Evolutionary conservation across 2,113 vertebrate genomes (phyloP).

Genomic region (Nerophis ophidion): DNA sequence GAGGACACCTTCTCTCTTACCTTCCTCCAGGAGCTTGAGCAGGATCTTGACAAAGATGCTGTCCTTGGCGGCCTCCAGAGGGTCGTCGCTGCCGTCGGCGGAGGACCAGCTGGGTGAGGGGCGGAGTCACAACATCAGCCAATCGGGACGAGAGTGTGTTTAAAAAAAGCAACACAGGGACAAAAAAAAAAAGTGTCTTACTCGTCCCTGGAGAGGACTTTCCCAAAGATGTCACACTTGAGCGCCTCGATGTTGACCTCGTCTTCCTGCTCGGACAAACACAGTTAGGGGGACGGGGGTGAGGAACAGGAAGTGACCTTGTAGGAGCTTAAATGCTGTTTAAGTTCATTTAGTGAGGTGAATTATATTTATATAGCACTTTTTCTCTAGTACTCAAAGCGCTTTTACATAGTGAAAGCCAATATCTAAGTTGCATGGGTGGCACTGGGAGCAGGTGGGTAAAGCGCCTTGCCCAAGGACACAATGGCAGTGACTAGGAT

Average conservation of each 20-base stretch:
- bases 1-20: background rate
- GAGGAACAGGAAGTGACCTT: too few relatives aligned
- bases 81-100: conserved; percentile 84
- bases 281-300: too few relatives aligned
- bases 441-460: too few relatives aligned
- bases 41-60: conserved; percentile 93
- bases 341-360: too few relatives aligned
- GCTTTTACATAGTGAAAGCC: too few relatives aligned
- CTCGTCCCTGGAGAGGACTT: conserved; percentile 85
- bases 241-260: conserved; percentile 74
- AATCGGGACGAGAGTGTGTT: too few relatives aligned
- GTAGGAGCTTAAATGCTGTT: too few relatives aligned
- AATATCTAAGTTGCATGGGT: too few relatives aligned
- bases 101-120: conserved; percentile 78
- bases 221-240: conserved; percentile 88
- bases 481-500: too few relatives aligned
- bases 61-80: conserved; percentile 88
- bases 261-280: conserved; percentile 56
- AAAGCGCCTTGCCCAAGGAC: too few relatives aligned
- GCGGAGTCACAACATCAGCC: background rate
- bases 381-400: too few relatives aligned
- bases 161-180: background rate
- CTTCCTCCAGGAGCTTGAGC: conserved; percentile 89
- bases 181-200: conserved; percentile 54
- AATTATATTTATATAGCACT: too few relatives aligned